Evolutionary conservation across 2,888 invertebrate species (phyloP).

Genomic region (Eristalis intricaria): DNA sequence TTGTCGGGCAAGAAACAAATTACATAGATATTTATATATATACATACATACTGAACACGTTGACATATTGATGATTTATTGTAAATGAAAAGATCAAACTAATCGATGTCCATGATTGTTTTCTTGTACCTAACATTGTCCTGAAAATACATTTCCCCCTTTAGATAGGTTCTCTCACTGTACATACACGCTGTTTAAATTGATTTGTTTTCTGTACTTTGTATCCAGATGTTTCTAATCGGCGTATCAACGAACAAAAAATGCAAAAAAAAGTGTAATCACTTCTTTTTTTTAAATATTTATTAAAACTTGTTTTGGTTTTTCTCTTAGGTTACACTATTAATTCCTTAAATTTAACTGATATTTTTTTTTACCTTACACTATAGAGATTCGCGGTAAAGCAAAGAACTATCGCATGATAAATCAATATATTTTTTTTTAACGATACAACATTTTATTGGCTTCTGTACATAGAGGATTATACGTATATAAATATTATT

Average conservation of each 20-base stretch:
- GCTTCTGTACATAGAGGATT: constrained; percentile 62
- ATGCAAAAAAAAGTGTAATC: neutral
- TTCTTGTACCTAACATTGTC: constrained; percentile 37
- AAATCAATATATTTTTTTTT: neutral
- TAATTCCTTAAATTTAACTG: constrained; percentile 66
- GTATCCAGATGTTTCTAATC: constrained; percentile 12
- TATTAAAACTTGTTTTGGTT: constrained; percentile 55
- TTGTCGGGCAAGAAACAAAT: constrained; percentile 47
- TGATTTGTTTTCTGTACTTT: constrained; percentile 16
- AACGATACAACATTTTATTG: constrained; percentile 33
- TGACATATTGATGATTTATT: constrained; percentile 30
- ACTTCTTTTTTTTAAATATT: constrained; percentile 37
- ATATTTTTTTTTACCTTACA: constrained; percentile 41
- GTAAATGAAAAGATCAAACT: constrained; percentile 56
- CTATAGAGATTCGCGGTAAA: constrained; percentile 44
- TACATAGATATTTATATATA: constrained; percentile 19
- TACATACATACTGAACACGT: neutral
- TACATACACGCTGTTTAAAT: constrained; percentile 37
- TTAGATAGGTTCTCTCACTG: constrained; percentile 36
- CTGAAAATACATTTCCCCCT: neutral
- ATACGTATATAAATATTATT: constrained; percentile 31
- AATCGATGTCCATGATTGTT: constrained; percentile 32
- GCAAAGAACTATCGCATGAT: neutral
- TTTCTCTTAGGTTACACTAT: constrained; percentile 59
- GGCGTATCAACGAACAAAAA: constrained; percentile 59